Conservation (phyloP, 2,113 vertebrate genomes). For the Scalopus aquaticus region DNA sequence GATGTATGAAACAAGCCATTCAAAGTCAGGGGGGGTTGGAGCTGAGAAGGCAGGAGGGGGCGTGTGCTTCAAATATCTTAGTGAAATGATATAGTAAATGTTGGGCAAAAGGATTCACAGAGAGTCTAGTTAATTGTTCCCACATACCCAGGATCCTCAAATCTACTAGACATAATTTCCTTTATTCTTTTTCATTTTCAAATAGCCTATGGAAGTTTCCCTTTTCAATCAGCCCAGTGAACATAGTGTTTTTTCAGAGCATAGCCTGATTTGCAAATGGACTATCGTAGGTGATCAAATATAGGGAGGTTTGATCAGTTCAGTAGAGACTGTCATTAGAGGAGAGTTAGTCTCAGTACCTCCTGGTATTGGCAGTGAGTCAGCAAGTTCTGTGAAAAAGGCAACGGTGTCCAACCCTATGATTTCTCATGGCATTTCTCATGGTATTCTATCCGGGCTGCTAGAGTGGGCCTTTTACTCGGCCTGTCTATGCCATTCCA, state of each 20-base stretch:
- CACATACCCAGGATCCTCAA: not conserved
- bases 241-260: not conserved
- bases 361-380: not conserved
- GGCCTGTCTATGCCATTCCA: not conserved
- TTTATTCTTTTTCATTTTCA: slow-evolving; percentile 25
- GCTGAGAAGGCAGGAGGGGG: not conserved
- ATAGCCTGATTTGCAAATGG: not conserved
- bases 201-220: not conserved
- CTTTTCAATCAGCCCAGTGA: not conserved
- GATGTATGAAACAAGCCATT: not conserved
- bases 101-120: not conserved
- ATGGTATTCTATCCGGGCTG: not conserved
- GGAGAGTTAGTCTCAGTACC: not conserved
- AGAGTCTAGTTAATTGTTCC: not conserved
- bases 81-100: not conserved
- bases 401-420: not conserved
- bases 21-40: not conserved
- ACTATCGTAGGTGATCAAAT: not conserved
- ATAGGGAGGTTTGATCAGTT: not conserved
- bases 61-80: not conserved
- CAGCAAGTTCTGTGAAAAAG: not conserved
- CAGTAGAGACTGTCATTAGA: not conserved
- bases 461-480: not conserved
- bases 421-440: not conserved
- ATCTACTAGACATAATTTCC: not conserved